Conservation (phyloP, 2,113 vertebrate species). For the Dromiciops gliroides region DNA sequence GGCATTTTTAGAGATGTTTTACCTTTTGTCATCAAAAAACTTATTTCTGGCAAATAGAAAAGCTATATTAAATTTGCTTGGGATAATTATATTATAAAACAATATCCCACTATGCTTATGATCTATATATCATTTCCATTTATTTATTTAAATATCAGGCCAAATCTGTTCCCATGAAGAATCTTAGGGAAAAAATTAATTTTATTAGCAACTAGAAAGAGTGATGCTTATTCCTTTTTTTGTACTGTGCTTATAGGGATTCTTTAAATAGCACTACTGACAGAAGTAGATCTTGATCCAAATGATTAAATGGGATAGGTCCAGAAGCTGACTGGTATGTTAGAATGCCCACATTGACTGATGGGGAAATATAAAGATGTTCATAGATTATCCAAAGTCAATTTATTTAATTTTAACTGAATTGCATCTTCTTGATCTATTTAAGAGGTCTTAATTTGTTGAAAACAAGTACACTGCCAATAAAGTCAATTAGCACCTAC, state of each 20-base stretch:
- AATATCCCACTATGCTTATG: constrained; percentile 24
- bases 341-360: neutral
- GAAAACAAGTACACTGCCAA: constrained; percentile 24
- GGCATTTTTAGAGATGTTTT: constrained; percentile 28
- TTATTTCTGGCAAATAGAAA: constrained; percentile 48
- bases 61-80: constrained; percentile 51
- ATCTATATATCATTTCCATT: constrained; percentile 67
- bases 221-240: constrained; percentile 54
- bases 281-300: neutral
- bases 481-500: neutral
- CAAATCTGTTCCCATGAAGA: constrained; percentile 57
- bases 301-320: neutral
- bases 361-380: neutral
- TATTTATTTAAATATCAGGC: constrained; percentile 70
- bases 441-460: constrained; percentile 43
- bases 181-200: constrained; percentile 48
- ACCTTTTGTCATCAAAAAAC: constrained; percentile 11
- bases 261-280: constrained; percentile 18
- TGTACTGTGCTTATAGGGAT: constrained; percentile 29
- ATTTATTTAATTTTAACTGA: constrained; percentile 54
- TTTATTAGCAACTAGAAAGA: constrained; percentile 61
- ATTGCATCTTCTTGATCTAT: constrained; percentile 28
- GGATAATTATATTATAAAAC: constrained; percentile 66
- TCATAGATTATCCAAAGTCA: constrained; percentile 29
- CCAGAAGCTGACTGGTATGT: neutral